These are phyloP conservation scores for Solenopsis fugax DNA, from an alignment of 1,140 invertebrate genomes.

Conservation along the genomic window DNA sequence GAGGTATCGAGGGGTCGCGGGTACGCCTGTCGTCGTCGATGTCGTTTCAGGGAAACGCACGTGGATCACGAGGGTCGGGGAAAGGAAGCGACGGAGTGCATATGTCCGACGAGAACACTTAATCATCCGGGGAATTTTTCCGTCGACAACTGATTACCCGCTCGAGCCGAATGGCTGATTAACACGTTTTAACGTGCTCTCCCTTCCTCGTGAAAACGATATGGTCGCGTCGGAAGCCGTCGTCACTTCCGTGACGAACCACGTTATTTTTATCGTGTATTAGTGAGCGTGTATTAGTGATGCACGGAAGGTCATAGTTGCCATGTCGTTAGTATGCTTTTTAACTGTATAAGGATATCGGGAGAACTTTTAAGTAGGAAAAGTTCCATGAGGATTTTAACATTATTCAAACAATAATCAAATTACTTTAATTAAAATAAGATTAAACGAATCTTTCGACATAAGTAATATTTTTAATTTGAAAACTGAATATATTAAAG, in stretches of 20 bases:
- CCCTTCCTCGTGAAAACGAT: conserved; percentile 54
- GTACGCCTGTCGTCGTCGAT: background rate
- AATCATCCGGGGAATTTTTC: conserved; percentile 81
- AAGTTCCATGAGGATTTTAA: background rate
- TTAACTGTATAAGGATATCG: conserved; percentile 11
- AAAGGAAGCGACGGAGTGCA: conserved; percentile 80
- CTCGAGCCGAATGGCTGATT: conserved; percentile 57
- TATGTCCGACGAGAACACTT: conserved; percentile 78
- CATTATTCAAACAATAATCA: background rate
- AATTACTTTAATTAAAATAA: background rate
- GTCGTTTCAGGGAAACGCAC: conserved; percentile 75
- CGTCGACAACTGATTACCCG: conserved; percentile 76
- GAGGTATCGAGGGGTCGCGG: conserved; percentile 47
- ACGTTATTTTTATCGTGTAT: conserved; percentile 53
- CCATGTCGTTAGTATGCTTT: background rate
- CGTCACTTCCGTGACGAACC: conserved; percentile 41
- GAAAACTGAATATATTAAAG: background rate
- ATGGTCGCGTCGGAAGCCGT: conserved; percentile 41
- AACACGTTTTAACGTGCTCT: conserved; percentile 58
- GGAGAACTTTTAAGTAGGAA: background rate
- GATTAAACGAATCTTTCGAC: background rate
- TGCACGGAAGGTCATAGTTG: background rate
- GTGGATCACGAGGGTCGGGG: conserved; percentile 58
- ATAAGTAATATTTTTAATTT: conserved; percentile 14
- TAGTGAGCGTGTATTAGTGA: background rate